These are phyloP conservation scores for Spea hammondii DNA, from an alignment of 2,797 vertebrate species.

Conservation along the genomic window DNA sequence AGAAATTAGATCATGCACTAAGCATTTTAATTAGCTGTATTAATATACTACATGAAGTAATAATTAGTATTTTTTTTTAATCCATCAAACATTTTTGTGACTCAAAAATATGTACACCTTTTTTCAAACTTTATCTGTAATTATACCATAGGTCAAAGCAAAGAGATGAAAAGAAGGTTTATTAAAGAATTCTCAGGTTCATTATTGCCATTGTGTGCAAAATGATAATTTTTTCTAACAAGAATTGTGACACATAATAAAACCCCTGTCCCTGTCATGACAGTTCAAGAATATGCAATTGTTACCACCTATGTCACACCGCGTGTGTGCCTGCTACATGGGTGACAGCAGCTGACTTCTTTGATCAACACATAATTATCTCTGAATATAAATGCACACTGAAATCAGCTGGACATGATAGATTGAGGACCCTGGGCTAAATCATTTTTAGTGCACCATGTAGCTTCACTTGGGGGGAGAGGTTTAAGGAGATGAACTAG, in stretches of 20 bases:
- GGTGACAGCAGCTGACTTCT: constrained; percentile 77
- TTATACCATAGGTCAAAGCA: constrained; percentile 71
- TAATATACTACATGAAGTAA: too few relatives aligned
- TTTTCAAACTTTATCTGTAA: constrained; percentile 38
- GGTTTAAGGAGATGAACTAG: constrained; percentile 67
- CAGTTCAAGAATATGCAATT: constrained; percentile 77
- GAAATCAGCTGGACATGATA: constrained; percentile 79
- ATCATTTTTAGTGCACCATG: constrained; percentile 66
- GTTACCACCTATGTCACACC: constrained; percentile 79
- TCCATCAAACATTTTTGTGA: neutral
- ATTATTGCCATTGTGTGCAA: constrained; percentile 71
- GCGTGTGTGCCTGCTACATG: constrained; percentile 74
- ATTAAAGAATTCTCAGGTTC: constrained; percentile 68
- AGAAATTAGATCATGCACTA: too few relatives aligned
- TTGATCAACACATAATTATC: constrained; percentile 86
- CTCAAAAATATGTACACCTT: constrained; percentile 12
- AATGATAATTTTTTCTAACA: constrained; percentile 77
- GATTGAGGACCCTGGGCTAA: constrained; percentile 80
- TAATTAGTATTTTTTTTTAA: too few relatives aligned
- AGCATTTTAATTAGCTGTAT: too few relatives aligned
- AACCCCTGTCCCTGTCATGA: constrained; percentile 77
- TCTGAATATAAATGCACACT: constrained; percentile 75
- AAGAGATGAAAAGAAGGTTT: constrained; percentile 65
- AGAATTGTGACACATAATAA: constrained; percentile 80
- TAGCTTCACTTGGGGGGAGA: constrained; percentile 76